phyloP scores from a whole-genome alignment of 2,797 vertebrate species.

The Ctenopoma multispine region DNA sequence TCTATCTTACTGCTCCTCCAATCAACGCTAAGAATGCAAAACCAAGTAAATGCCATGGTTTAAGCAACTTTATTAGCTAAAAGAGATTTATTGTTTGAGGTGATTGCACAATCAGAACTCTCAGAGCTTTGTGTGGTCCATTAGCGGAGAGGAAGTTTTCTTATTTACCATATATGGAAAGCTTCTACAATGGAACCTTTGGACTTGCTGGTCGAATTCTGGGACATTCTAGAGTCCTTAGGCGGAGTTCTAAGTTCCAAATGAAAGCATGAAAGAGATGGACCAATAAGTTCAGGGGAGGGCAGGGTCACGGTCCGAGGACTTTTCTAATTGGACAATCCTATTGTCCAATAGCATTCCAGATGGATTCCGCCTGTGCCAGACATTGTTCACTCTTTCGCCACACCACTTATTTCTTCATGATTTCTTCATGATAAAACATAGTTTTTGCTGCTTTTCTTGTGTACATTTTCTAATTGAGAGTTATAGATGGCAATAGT shows the following conservation, averaged over 20 bases:
- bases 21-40: constrained; percentile 81
- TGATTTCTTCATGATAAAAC: constrained; percentile 45
- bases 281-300: constrained; percentile 62
- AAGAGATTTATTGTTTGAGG: constrained; percentile 66
- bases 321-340: constrained; percentile 52
- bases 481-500: constrained; percentile 81
- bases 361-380: constrained; percentile 64
- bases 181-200: constrained; percentile 48
- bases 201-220: constrained; percentile 52
- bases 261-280: constrained; percentile 36
- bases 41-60: constrained; percentile 47
- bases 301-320: constrained; percentile 39
- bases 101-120: constrained; percentile 77
- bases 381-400: constrained; percentile 66
- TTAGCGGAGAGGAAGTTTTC: constrained; percentile 19
- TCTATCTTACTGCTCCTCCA: constrained; percentile 77
- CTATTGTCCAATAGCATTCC: constrained; percentile 57
- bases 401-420: constrained; percentile 86
- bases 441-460: constrained; percentile 85
- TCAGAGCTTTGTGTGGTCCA: constrained; percentile 44
- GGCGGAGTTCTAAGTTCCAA: constrained; percentile 29
- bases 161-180: constrained; percentile 18
- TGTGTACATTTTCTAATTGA: constrained; percentile 84
- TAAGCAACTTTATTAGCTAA: constrained; percentile 65
- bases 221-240: constrained; percentile 42